phyloP scores from a whole-genome alignment of 2,797 vertebrate species.

The Eulemur mongoz region DNA sequence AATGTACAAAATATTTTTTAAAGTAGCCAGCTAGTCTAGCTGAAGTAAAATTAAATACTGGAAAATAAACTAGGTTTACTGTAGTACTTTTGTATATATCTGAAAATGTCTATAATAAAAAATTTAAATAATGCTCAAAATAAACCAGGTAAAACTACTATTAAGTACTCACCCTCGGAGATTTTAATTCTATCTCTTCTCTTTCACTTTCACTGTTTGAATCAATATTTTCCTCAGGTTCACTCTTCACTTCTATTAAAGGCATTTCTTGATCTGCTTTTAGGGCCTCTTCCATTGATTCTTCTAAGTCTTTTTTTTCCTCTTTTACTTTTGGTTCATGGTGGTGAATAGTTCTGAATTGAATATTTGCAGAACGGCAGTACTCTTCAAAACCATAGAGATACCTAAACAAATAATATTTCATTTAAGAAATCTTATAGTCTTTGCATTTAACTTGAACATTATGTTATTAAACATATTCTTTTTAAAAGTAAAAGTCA shows the following conservation, averaged over 20 bases:
- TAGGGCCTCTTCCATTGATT: conserved; percentile 85
- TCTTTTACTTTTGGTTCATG: conserved; percentile 92
- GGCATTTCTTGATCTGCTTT: conserved; percentile 85
- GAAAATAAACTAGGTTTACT: neutral
- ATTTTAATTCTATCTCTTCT: conserved; percentile 87
- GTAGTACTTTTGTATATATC: neutral
- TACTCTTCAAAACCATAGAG: conserved; percentile 99
- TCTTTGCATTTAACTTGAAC: conserved; percentile 12
- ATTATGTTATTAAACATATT: neutral
- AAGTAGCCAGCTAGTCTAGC: neutral
- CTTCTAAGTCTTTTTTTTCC: conserved; percentile 82
- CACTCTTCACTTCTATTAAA: conserved; percentile 84
- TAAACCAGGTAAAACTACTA: neutral
- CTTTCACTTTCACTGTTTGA: conserved; percentile 93
- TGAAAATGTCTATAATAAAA: conserved; percentile 12
- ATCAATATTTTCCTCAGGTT: conserved; percentile 86
- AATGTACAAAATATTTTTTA: neutral
- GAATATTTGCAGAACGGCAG: conserved; percentile 95
- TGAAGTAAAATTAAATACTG: neutral
- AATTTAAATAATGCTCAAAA: neutral
- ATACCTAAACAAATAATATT: conserved; percentile 88
- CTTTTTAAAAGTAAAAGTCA: neutral
- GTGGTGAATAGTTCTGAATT: conserved; percentile 97
- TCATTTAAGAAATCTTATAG: conserved; percentile 27
- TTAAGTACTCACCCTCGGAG: conserved; percentile 86